Evolutionary conservation across 2,113 vertebrate species (phyloP).

Genomic region (Nothoprocta perdicaria): DNA sequence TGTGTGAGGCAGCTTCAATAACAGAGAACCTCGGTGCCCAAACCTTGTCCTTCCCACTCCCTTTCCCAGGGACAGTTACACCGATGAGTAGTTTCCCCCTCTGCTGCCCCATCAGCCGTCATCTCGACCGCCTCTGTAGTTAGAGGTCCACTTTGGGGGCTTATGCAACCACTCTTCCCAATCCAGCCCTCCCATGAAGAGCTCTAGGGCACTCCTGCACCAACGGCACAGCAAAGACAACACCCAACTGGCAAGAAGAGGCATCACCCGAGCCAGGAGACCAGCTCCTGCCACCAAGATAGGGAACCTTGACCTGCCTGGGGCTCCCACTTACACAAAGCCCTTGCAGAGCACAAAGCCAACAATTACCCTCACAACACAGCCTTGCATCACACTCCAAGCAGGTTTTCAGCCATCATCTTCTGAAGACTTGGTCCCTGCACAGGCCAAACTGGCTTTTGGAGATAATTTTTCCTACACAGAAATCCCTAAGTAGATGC

Average conservation of each 20-base stretch:
- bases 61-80: background rate
- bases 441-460: background rate
- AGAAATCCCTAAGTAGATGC: background rate
- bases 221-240: background rate
- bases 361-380: fast-evolving
- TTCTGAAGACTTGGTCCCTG: background rate
- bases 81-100: background rate
- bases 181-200: background rate
- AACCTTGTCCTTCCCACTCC: fast-evolving
- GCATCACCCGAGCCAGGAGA: background rate
- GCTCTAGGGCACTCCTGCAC: background rate
- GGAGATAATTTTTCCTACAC: conserved; percentile 25
- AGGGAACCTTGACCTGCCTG: background rate
- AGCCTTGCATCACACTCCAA: background rate
- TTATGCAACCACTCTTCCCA: background rate
- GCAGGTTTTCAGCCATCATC: background rate
- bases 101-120: background rate
- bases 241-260: background rate
- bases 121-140: background rate
- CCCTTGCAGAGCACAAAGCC: background rate
- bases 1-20: background rate
- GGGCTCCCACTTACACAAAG: background rate
- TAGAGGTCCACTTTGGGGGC: background rate
- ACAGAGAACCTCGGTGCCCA: background rate
- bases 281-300: background rate